Evolutionary conservation across 2,113 vertebrate species (phyloP), one percentile per base, ranked within the genome.

Genomic region (Tragelaphus strepsiceros): DNA sequence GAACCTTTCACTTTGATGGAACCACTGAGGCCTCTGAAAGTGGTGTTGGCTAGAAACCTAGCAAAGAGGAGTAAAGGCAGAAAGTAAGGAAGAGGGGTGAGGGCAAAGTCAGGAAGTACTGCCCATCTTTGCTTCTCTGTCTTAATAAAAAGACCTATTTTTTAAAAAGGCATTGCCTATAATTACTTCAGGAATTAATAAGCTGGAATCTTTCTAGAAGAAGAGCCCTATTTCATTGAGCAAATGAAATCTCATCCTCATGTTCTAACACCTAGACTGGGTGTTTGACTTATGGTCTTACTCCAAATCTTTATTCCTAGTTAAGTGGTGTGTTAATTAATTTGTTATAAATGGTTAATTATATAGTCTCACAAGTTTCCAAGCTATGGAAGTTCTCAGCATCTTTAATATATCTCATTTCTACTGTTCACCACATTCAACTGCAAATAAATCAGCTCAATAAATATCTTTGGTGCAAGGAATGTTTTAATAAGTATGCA

Each of bases 21-120:
- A 26, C 99, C 99, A 51, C 99, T 99, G 96, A 99, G 99, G 71
- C 99, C 99, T 3, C 99, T 99, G 98, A 99, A 99, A 86, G 99
- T 99, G 80, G 99, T 99, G 98, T 99, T 99, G 98, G 99, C 99
- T 98, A 99, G 98, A 98, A 99, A 99, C 98, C 99, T 99, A 59
- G 94, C 78, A 62, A 94, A 96, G 77, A 98, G 49, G n/a, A 92
- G 93, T 56, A 98, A 96, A 97, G 35, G 6, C 83, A 84, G 92
- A 77, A 80, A 86, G 86, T 94, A 86, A 98, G 85, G 21, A 78
- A 97, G 85, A 88, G 43, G 93, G 56, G 46, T 9, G 32, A 97
- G 71, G 58, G 30, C 78, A n/a, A 88, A 96, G 13, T 43, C 0
- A 74, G 21, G 5, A 80, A 95, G 46, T 17, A 6, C 14, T 54